A percentile compares a stretch with the other conserved stretches of the same genome.
Evolutionary conservation across 2,888 invertebrate genomes (phyloP).

Genomic region (Lobophora halterata): DNA sequence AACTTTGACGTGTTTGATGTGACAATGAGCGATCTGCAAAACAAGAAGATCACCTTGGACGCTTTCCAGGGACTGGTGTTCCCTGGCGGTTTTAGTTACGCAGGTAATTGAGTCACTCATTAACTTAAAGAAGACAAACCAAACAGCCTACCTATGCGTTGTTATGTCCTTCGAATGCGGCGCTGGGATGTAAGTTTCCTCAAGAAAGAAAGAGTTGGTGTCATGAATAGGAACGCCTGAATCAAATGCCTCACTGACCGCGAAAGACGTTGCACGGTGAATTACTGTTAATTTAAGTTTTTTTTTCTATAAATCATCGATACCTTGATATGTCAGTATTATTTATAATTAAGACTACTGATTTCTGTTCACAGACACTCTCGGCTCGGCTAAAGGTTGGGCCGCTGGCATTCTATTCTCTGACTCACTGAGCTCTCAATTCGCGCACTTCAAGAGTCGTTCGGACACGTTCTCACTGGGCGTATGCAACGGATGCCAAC

Average conservation of each 20-base stretch:
- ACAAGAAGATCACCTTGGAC: conserved; percentile 85
- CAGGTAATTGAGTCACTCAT: no score
- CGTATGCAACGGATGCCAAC: conserved; percentile 99
- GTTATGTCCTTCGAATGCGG: neutral
- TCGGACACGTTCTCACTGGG: conserved; percentile 96
- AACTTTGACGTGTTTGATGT: conserved; percentile 97
- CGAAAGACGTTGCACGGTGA: no score
- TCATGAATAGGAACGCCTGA: no score
- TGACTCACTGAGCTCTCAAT: conserved; percentile 86
- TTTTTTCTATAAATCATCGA: no score
- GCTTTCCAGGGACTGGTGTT: conserved; percentile 94
- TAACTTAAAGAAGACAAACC: no score
- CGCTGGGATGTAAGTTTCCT: no score
- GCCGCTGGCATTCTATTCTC: conserved; percentile 95
- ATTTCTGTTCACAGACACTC: conserved; percentile 83
- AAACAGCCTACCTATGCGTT: no score
- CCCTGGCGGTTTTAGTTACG: conserved; percentile 99
- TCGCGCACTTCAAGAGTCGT: conserved; percentile 87
- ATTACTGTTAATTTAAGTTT: no score
- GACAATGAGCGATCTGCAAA: conserved; percentile 94
- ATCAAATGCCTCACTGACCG: no score
- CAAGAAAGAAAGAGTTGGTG: no score
- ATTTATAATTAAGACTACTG: neutral
- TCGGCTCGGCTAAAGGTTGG: conserved; percentile 99
- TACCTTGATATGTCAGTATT: neutral